Percentiles rank a stretch among this genome's conserved stretches.
Evolutionary conservation across 2,888 invertebrate genomes (phyloP).

Genomic region (Argyra leucocephala): DNA sequence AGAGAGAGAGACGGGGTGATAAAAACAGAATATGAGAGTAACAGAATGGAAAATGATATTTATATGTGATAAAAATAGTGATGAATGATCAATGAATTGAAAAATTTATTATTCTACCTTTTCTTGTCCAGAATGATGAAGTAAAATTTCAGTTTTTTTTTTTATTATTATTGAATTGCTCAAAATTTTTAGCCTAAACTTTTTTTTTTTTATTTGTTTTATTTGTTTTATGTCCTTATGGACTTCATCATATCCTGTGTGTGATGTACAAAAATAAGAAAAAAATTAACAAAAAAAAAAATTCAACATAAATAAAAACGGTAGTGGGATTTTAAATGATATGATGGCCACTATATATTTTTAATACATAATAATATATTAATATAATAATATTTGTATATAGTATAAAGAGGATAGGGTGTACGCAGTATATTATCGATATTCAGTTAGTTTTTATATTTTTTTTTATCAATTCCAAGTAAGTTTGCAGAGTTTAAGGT

Average conservation of each 20-base stretch:
- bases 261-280: neutral
- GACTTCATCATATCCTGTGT: neutral
- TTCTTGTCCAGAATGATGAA: neutral
- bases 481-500: too few relatives aligned
- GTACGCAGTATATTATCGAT: too few relatives aligned
- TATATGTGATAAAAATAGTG: neutral
- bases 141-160: neutral
- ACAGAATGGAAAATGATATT: neutral
- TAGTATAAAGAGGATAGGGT: too few relatives aligned
- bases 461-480: too few relatives aligned
- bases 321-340: neutral
- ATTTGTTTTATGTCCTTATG: slow-evolving; percentile 3
- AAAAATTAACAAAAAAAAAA: neutral
- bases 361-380: too few relatives aligned
- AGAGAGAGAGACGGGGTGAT: too few relatives aligned
- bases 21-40: too few relatives aligned
- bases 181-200: neutral
- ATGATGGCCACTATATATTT: too few relatives aligned
- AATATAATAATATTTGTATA: too few relatives aligned
- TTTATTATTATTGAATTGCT: neutral
- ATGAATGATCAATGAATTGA: slow-evolving; percentile 1
- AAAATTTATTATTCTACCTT: slow-evolving; percentile 6
- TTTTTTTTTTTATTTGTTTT: neutral
- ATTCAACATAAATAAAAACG: neutral
- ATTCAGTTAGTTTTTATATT: too few relatives aligned